Evolutionary conservation across 2,113 vertebrate genomes (phyloP).

Genomic region (Damaliscus lunatus): DNA sequence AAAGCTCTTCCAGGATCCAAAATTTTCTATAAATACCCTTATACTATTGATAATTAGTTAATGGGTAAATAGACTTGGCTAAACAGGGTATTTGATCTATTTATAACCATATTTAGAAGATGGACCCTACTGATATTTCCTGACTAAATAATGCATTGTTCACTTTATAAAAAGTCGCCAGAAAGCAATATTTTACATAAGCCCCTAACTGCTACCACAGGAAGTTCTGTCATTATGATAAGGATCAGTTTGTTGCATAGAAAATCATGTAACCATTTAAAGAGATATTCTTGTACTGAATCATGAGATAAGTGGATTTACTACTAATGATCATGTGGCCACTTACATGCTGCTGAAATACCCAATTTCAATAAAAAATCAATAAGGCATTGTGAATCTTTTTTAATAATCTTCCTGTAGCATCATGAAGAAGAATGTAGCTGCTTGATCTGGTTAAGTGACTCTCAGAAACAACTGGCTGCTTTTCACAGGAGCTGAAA

Average conservation of each 20-base stretch:
- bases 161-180: background rate
- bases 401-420: conserved; percentile 46
- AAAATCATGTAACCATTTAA: background rate
- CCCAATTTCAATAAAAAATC: conserved; percentile 41
- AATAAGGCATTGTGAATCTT: background rate
- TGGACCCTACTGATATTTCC: background rate
- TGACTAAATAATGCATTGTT: background rate
- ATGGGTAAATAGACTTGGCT: background rate
- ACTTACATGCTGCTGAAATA: conserved; percentile 27
- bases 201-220: background rate
- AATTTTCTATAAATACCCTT: background rate
- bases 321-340: background rate
- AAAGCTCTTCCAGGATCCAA: background rate
- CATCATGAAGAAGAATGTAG: conserved; percentile 4
- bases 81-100: background rate
- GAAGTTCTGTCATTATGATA: background rate
- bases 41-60: background rate
- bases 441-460: conserved; percentile 14
- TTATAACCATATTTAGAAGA: background rate
- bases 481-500: conserved; percentile 89
- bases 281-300: background rate
- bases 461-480: conserved; percentile 15
- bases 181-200: background rate
- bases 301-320: background rate
- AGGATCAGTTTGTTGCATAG: background rate